A percentile compares a stretch with the other conserved stretches of the same genome.
Conservation (phyloP, 2,797 vertebrate genomes). For the Astyanax mexicanus region DNA sequence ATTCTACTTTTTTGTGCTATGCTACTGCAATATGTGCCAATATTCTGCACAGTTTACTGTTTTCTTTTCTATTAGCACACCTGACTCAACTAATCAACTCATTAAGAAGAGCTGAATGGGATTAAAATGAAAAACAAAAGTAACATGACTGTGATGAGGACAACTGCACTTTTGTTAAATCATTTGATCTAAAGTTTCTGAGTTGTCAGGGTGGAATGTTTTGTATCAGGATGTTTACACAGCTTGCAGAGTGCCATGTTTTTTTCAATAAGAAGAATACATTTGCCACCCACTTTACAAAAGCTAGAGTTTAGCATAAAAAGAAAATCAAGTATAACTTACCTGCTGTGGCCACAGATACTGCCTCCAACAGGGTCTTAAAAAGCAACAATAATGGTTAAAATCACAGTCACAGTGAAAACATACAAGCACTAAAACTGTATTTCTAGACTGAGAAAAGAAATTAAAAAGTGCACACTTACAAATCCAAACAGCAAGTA, state of each 20-base stretch:
- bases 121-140: too few species aligned
- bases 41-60: too few species aligned
- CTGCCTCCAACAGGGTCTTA: conserved; percentile 90
- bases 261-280: background rate
- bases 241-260: background rate
- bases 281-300: background rate
- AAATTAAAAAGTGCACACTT: conserved; percentile 46
- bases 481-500: conserved; percentile 93
- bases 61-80: too few species aligned
- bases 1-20: too few species aligned
- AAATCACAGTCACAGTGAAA: background rate
- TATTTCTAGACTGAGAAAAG: background rate
- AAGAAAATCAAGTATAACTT: conserved; percentile 52
- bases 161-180: too few species aligned
- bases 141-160: too few species aligned
- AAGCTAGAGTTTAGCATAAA: too few species aligned
- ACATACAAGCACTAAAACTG: too few species aligned
- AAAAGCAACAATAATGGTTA: conserved; percentile 55
- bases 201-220: background rate
- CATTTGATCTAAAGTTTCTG: too few species aligned
- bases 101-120: too few species aligned
- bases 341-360: conserved; percentile 89
- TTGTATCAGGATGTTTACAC: background rate
- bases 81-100: too few species aligned
- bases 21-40: too few species aligned